Evolutionary conservation across 2,888 invertebrate species (phyloP).

Genomic region (Aethes cnicana): DNA sequence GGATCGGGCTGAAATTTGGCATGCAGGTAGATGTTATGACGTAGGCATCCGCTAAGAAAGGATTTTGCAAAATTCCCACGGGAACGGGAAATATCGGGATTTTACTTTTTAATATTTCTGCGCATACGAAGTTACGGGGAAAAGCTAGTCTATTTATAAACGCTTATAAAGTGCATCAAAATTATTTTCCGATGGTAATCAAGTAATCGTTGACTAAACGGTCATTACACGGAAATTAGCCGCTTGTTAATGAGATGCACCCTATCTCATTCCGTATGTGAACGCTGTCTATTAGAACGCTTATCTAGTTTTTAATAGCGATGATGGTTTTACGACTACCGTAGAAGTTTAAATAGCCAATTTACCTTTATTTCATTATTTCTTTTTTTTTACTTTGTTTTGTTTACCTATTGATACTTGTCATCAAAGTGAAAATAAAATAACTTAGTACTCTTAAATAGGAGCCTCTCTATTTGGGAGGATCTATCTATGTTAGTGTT

Average conservation of each 20-base stretch:
- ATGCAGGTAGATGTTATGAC: no score
- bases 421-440: no score
- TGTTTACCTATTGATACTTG: no score
- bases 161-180: slow-evolving; percentile 1
- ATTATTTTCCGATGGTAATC: slow-evolving; percentile 37
- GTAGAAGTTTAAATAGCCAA: not conserved
- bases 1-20: no score
- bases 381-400: not conserved
- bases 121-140: no score
- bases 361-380: not conserved
- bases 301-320: slow-evolving; percentile 15
- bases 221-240: slow-evolving; percentile 72
- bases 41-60: no score
- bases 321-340: not conserved
- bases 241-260: slow-evolving; percentile 71
- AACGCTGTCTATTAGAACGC: slow-evolving; percentile 36
- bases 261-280: slow-evolving; percentile 57
- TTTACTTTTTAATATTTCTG: no score
- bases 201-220: slow-evolving; percentile 53
- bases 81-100: no score
- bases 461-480: no score
- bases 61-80: no score
- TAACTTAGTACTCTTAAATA: no score
- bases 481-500: no score
- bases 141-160: not conserved